phyloP scores from a whole-genome alignment of 2,888 invertebrate genomes.

The Protophormia terraenovae region DNA sequence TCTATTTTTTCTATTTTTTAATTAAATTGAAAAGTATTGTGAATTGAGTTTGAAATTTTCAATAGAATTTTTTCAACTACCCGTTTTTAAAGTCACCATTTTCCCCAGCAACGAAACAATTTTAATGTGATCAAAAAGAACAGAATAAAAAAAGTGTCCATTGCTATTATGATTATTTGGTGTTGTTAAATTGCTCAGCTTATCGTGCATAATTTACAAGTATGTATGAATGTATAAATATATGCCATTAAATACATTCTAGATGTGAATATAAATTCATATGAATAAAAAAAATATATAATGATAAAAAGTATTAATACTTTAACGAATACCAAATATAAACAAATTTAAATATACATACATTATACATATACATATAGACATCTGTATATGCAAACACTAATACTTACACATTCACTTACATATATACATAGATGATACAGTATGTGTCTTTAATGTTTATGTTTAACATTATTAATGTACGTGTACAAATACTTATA shows the following conservation, averaged over 20 bases:
- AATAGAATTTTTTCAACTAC: not conserved
- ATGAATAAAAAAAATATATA: not conserved
- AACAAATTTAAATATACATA: slow-evolving; percentile 4
- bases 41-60: too few relatives aligned
- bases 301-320: slow-evolving; percentile 42
- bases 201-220: slow-evolving; percentile 57
- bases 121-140: slow-evolving; percentile 14
- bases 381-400: not conserved
- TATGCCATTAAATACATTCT: slow-evolving; percentile 9
- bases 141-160: slow-evolving; percentile 56
- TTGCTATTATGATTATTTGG: slow-evolving; percentile 54
- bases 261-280: not conserved
- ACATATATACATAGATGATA: not conserved
- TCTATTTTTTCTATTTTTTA: too few relatives aligned
- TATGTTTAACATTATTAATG: slow-evolving; percentile 58
- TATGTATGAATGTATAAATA: slow-evolving; percentile 6
- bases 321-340: slow-evolving; percentile 51
- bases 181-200: slow-evolving; percentile 65
- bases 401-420: too few relatives aligned
- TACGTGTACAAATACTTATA: not conserved
- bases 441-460: slow-evolving; percentile 39
- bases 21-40: too few relatives aligned
- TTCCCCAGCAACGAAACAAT: not conserved
- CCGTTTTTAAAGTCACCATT: not conserved
- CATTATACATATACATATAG: not conserved